Conservation (phyloP, 2,113 vertebrate species). For the Phocoena sinus region DNA sequence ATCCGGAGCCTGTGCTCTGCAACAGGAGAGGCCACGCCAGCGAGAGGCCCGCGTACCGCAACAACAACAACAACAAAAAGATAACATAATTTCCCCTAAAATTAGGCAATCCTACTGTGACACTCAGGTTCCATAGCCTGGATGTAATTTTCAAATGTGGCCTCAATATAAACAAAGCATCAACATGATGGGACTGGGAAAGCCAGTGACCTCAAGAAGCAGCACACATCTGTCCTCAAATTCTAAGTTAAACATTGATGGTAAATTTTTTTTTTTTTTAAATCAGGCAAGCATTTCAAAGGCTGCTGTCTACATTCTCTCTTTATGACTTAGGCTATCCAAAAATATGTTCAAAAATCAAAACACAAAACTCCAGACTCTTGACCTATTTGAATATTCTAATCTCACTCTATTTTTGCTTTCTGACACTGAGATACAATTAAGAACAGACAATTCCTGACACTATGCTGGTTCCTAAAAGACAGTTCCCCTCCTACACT, state of each 20-base stretch:
- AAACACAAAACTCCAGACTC: background rate
- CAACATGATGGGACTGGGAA: background rate
- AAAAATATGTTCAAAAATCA: slow-evolving; percentile 36
- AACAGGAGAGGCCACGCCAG: rapidly evolving
- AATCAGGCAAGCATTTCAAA: slow-evolving; percentile 9
- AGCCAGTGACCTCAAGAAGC: background rate
- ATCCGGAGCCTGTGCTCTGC: too few species aligned
- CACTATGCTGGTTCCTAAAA: background rate
- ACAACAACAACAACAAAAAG: too few species aligned
- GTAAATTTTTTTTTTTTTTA: background rate
- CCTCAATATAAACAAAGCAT: background rate
- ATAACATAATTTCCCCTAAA: background rate
- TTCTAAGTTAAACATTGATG: background rate
- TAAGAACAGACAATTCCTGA: background rate
- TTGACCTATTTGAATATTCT: slow-evolving; percentile 28
- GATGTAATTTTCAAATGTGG: background rate
- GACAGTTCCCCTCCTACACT: background rate
- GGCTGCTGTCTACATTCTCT: background rate
- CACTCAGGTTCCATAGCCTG: background rate
- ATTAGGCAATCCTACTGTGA: background rate
- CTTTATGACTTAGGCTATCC: background rate
- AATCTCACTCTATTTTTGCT: slow-evolving; percentile 16
- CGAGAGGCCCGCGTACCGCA: too few species aligned
- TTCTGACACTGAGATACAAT: slow-evolving; percentile 12
- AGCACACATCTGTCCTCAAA: background rate